phyloP scores from a whole-genome alignment of 2,888 invertebrate genomes.

The Ctena decussata region DNA sequence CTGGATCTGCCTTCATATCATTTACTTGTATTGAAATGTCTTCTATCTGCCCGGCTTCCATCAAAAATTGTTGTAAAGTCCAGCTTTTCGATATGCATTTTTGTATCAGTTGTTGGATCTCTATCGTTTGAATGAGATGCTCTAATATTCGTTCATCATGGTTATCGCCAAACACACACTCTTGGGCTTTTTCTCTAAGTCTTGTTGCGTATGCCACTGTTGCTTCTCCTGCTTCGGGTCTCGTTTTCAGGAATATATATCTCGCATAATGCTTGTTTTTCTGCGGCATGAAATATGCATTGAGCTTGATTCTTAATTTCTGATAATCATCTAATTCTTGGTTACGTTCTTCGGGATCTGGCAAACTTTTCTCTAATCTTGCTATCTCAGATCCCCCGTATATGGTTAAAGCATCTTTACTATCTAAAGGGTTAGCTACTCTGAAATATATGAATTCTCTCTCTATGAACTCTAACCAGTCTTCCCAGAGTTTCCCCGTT shows the following conservation, averaged over 20 bases:
- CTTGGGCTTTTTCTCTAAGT: neutral
- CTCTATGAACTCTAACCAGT: constrained; percentile 6
- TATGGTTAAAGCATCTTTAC: neutral
- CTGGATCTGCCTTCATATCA: constrained; percentile 6
- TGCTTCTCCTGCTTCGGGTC: neutral
- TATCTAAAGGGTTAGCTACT: too few relatives aligned
- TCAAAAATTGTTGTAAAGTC: constrained; percentile 15
- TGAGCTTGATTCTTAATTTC: neutral
- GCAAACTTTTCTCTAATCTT: too few relatives aligned
- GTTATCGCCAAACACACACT: neutral
- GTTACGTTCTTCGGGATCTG: neutral
- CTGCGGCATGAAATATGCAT: neutral
- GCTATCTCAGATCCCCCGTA: neutral
- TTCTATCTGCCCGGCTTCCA: constrained; percentile 15
- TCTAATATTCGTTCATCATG: neutral
- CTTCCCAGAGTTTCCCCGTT: constrained; percentile 6
- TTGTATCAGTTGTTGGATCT: neutral
- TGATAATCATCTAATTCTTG: neutral
- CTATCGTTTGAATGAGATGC: too few relatives aligned
- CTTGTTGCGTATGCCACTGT: neutral
- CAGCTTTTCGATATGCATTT: constrained; percentile 13
- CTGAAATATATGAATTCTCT: neutral
- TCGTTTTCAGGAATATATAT: neutral
- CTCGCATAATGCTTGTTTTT: too few relatives aligned
- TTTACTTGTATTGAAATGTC: neutral